Percentiles rank a stretch among this genome's conserved stretches.
These are phyloP conservation scores for Andricus grossulariae DNA, from an alignment of 1,140 invertebrate species.

Conservation along the genomic window DNA sequence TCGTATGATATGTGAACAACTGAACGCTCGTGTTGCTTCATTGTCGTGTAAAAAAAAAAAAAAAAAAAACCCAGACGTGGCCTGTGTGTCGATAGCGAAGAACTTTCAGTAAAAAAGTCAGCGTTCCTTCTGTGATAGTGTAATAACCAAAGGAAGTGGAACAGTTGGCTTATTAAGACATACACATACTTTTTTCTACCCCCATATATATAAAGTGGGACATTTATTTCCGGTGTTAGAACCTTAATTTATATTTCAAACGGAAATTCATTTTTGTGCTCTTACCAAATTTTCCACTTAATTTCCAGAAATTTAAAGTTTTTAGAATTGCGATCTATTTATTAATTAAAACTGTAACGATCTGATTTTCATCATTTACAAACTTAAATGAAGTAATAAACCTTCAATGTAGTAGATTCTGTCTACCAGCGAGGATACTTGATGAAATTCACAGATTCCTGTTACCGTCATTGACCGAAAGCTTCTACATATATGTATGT, in stretches of 20 bases:
- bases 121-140: constrained; percentile 12
- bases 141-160: constrained; percentile 17
- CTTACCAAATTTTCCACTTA: too few species aligned
- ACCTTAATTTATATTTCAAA: not conserved
- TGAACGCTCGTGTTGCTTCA: constrained; percentile 8
- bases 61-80: constrained; percentile 1
- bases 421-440: too few species aligned
- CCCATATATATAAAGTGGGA: not conserved
- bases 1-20: not conserved
- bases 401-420: too few species aligned
- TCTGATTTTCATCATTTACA: too few species aligned
- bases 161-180: constrained; percentile 11
- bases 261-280: not conserved
- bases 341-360: too few species aligned
- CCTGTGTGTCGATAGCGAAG: constrained; percentile 5
- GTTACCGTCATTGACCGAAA: too few species aligned
- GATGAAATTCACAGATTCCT: too few species aligned
- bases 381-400: too few species aligned
- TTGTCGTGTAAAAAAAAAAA: constrained; percentile 6
- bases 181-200: constrained; percentile 5
- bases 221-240: not conserved
- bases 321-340: too few species aligned
- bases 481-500: too few species aligned
- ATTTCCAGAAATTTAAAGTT: too few species aligned
- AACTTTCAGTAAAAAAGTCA: constrained; percentile 1